Percentiles rank a stretch among this genome's conserved stretches.
These are phyloP conservation scores for Pocillopora damicornis DNA, from an alignment of 64 coral and sea anemone genomes.

Conservation along the genomic window DNA sequence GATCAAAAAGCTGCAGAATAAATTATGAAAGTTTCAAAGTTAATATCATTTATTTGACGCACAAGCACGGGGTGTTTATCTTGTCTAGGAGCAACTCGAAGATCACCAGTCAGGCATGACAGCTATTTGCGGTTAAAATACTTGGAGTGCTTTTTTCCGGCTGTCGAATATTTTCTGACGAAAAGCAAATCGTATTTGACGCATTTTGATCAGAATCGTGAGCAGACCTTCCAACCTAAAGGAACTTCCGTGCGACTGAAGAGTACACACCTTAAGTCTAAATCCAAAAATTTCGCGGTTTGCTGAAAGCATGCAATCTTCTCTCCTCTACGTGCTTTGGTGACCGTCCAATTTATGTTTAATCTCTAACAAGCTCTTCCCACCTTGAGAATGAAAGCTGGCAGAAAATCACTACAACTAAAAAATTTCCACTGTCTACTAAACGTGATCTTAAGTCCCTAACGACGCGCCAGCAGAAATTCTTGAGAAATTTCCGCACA, in stretches of 20 bases:
- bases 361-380: not conserved
- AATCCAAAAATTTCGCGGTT: not conserved
- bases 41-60: constrained; percentile 8
- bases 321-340: not conserved
- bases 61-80: constrained; percentile 26
- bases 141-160: constrained; percentile 23
- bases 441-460: too few relatives aligned
- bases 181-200: not conserved
- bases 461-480: not conserved
- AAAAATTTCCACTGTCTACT: not conserved
- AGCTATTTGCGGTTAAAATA: constrained; percentile 39
- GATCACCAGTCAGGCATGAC: not conserved
- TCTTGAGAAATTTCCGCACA: constrained; percentile 23
- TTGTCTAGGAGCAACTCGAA: constrained; percentile 2
- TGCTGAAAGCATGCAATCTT: not conserved
- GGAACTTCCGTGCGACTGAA: not conserved
- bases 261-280: not conserved
- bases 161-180: constrained; percentile 1
- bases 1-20: constrained; percentile 9
- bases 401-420: not conserved
- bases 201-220: not conserved
- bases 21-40: not conserved
- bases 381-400: not conserved
- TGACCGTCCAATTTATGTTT: not conserved
- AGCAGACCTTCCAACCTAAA: not conserved